phyloP scores from a whole-genome alignment of 2,888 invertebrate genomes.

The Belgica antarctica region DNA sequence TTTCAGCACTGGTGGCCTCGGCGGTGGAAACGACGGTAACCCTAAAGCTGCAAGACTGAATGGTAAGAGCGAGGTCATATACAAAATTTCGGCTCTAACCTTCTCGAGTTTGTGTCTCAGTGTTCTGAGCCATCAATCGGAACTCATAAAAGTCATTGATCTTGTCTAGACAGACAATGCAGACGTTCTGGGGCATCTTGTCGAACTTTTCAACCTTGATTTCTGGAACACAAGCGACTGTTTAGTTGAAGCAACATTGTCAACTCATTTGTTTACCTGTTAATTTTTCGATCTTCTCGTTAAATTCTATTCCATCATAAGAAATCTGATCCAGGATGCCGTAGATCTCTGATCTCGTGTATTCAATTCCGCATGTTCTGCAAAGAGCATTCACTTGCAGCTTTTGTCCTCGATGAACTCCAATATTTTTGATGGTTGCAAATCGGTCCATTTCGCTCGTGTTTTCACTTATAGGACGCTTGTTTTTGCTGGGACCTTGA shows the following conservation, averaged over 20 bases:
- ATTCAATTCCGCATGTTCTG: constrained; percentile 31
- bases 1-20: background rate
- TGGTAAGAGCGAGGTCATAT: background rate
- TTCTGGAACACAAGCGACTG: background rate
- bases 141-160: constrained; percentile 64
- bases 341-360: constrained; percentile 17
- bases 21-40: constrained; percentile 48
- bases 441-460: constrained; percentile 40
- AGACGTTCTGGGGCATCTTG: constrained; percentile 63
- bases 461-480: no score
- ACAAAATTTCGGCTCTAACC: constrained; percentile 15
- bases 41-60: constrained; percentile 50
- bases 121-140: constrained; percentile 59
- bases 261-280: constrained; percentile 4
- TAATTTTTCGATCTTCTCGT: background rate
- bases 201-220: constrained; percentile 50
- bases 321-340: background rate
- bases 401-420: background rate
- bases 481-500: no score
- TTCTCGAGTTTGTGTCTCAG: constrained; percentile 57
- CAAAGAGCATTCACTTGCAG: constrained; percentile 5
- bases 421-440: background rate
- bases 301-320: background rate
- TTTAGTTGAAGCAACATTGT: background rate
- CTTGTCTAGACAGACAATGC: constrained; percentile 62